Base-by-base conservation (phyloP, 1,140 invertebrate species). In the Mercenaria mercenaria region DNA sequence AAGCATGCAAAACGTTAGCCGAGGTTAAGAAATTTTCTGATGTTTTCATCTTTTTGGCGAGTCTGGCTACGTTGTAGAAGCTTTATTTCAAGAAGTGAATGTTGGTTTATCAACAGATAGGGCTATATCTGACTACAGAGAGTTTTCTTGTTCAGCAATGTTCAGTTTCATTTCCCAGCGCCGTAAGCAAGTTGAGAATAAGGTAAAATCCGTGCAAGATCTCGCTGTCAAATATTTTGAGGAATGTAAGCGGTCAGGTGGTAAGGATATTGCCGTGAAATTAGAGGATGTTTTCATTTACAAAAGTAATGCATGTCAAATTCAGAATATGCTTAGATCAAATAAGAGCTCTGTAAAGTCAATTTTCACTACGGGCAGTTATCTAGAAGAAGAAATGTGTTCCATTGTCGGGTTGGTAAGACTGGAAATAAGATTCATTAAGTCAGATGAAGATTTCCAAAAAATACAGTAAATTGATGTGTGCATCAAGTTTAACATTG, bases 241-340 rank as follows among this genome's bases (percentile, higher is more conserved):
- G 0, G 37, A 41, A 26, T 37, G 39, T 34, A 72, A 41, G 37
- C 11, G 39, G 3, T 41, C 72, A 29, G 37, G n/a, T 76, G 20
- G 39, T 2, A n/a, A 76, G 13, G n/a, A 15, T 13, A 76, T 76
- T 39, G 41, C 8, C 8, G 26, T 76, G 37, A 76, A 26, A 47
- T 13, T 76, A 15, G 41, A 50, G 18, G 72, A 76, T n/a, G 39
- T 76, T 26, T 76, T 76, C n/a, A 50, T 76, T n/a, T 76, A 76
- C 41, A 76, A 76, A 26, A 76, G 11, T 13, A 76, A 41, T 43
- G 41, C 39, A 10, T 1, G 0, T 3, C 15, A 76, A 43, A 47
- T 76, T 20, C 11, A 23, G 41, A 23, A 18, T 6, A 26, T 76
- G 72, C 41, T 76, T 20, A 13, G 11, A 29, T 43, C 41, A 41